Base-by-base conservation (phyloP, 2,888 invertebrate species). In the Pocota personata region DNA sequence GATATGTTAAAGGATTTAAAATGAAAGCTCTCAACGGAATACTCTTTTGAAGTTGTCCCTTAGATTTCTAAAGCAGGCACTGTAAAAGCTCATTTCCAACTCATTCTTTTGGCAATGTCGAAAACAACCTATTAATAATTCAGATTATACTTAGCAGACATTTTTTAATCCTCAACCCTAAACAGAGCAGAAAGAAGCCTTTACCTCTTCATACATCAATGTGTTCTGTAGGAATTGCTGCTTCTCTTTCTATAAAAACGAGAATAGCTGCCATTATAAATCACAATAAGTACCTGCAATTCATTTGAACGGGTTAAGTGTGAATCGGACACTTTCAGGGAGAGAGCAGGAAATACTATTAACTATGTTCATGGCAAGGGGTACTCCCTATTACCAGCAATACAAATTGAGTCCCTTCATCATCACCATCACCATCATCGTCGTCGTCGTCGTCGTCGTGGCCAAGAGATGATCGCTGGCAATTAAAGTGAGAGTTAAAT, bases 401-500 rank as follows among this genome's bases (percentile, higher is more conserved):
- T 2, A 7, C 32, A 52, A 64, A 48, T 43, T 19, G 37, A 30
- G 72, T 40, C 30, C 48, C 48, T 64, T 19, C 37, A 35, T 71
- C 43, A 32, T 21, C 48, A 16, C 32, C 66, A 73, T 21, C 46
- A 21, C 8, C 21, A 14, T 46, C 19, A 8, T 30, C 1, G 16
- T 46, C 19, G 7, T 30, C 1, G 16, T 46, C 24, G 30, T 62
- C 24, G 12, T 58, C 10, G 46, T 35, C 55, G 32, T 46, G 46
- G 24, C 62, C 46, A 55, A 16, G n/a, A 71, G 71, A 71, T 71
- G 46, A 48, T 37, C 46, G 55, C 37, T 78, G 30, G 64, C 52
- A 64, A 66, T 72, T 72, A 72, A 79, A 79, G 72, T 72, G 58
- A 79, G 79, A 79, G 72, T 79, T 79, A 66, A 79, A 72, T 58